phyloP scores from a whole-genome alignment of 2,113 vertebrate species.

The Corydoras sp. region DNA sequence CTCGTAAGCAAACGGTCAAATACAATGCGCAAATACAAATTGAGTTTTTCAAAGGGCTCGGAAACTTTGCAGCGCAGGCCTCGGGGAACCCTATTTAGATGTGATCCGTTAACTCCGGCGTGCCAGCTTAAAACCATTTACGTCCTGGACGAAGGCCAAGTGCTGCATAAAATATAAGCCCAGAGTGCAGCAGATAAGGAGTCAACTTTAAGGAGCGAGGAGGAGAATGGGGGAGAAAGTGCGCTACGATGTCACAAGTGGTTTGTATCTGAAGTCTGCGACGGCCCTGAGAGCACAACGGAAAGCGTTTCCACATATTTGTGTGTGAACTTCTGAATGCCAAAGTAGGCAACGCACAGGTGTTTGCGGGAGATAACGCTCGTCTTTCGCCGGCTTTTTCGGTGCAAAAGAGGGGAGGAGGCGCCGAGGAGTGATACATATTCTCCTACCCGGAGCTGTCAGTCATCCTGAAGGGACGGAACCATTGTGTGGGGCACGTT shows the following conservation, averaged over 20 bases:
- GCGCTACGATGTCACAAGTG: slow-evolving; percentile 31
- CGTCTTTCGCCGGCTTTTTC: slow-evolving; percentile 38
- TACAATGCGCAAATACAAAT: not conserved
- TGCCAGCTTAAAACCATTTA: slow-evolving; percentile 21
- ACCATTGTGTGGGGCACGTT: slow-evolving; percentile 21
- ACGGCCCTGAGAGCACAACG: slow-evolving; percentile 54
- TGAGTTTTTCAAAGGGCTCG: not conserved
- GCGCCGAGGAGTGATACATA: slow-evolving; percentile 16
- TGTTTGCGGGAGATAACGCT: slow-evolving; percentile 56
- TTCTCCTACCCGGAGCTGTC: slow-evolving; percentile 47
- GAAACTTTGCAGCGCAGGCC: not conserved
- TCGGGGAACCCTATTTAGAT: slow-evolving; percentile 2
- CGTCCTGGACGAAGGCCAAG: slow-evolving; percentile 23
- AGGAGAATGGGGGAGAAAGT: slow-evolving; percentile 26
- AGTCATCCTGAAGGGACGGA: slow-evolving; percentile 44
- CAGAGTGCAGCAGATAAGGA: slow-evolving; percentile 41
- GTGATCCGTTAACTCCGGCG: slow-evolving; percentile 22
- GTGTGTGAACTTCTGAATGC: slow-evolving; percentile 53
- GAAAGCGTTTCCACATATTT: slow-evolving; percentile 67
- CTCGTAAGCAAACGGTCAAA: not conserved
- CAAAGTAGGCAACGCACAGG: slow-evolving; percentile 54
- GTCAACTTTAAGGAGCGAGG: slow-evolving; percentile 30
- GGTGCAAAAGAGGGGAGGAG: slow-evolving; percentile 30
- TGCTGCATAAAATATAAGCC: slow-evolving; percentile 32
- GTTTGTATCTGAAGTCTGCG: slow-evolving; percentile 46